Evolutionary conservation across 1,140 invertebrate species (phyloP).

Genomic region (Ooceraea biroi): DNA sequence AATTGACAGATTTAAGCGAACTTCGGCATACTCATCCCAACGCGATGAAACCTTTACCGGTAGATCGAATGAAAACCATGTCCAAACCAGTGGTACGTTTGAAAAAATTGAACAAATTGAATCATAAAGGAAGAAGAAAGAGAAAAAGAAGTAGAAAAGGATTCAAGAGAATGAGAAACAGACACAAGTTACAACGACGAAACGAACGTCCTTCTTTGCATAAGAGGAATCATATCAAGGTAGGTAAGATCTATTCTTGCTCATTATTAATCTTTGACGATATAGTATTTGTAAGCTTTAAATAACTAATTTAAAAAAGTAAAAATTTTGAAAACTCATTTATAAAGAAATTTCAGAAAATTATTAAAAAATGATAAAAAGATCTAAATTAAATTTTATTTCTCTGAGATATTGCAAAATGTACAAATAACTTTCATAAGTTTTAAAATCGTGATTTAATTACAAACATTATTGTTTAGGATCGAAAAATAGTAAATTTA

Average conservation of each 20-base stretch:
- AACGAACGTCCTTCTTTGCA: constrained; percentile 1
- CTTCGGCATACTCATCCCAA: constrained; percentile 7
- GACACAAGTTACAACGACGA: constrained; percentile 25
- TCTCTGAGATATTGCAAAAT: not conserved
- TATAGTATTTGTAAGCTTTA: not conserved
- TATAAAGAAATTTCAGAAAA: not conserved
- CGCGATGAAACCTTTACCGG: not conserved
- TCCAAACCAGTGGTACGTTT: not conserved
- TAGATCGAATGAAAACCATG: not conserved
- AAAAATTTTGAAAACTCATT: not conserved
- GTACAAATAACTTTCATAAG: not conserved
- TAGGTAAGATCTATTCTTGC: constrained; percentile 62
- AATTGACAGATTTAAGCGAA: constrained; percentile 56
- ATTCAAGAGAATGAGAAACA: constrained; percentile 54
- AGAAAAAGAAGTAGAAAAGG: constrained; percentile 53
- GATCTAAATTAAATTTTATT: not conserved
- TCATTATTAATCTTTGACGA: not conserved
- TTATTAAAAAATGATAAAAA: not conserved
- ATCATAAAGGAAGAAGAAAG: constrained; percentile 38
- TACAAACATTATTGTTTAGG: constrained; percentile 15
- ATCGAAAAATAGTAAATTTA: constrained; percentile 19
- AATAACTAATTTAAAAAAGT: not conserved
- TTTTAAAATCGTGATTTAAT: constrained; percentile 4
- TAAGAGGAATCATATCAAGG: constrained; percentile 59
- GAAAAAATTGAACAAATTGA: constrained; percentile 13